Conservation (phyloP, 2,888 invertebrate species). For the Zaprionus bogoriensis region DNA sequence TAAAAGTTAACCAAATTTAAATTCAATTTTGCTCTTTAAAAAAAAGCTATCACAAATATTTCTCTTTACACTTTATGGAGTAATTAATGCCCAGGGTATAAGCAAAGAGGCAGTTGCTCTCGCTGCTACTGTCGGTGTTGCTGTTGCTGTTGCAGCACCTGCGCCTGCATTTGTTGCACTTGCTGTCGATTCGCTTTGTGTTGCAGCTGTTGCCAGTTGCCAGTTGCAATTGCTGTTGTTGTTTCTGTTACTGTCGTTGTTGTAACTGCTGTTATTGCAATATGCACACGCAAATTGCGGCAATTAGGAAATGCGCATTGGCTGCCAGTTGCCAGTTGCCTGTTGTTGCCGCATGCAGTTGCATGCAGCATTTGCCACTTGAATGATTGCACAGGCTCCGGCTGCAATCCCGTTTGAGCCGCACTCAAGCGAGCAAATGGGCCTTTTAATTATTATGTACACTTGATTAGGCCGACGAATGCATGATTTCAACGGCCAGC, state of each 20-base stretch:
- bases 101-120: slow-evolving; percentile 36
- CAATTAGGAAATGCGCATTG: slow-evolving; percentile 71
- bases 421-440: slow-evolving; percentile 49
- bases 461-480: slow-evolving; percentile 59
- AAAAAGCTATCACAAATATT: no score
- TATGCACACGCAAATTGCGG: slow-evolving; percentile 74
- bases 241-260: slow-evolving; percentile 5
- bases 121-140: slow-evolving; percentile 2
- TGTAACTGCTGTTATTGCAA: slow-evolving; percentile 53
- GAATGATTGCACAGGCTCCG: slow-evolving; percentile 38
- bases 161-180: slow-evolving; percentile 42
- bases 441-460: slow-evolving; percentile 66
- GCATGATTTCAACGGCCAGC: not conserved
- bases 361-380: slow-evolving; percentile 49
- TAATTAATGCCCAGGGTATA: slow-evolving; percentile 5
- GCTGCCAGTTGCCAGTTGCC: slow-evolving; percentile 45
- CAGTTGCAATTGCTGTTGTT: slow-evolving; percentile 7
- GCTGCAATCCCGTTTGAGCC: slow-evolving; percentile 1
- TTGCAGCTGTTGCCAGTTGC: slow-evolving; percentile 23
- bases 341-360: slow-evolving; percentile 17
- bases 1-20: not conserved
- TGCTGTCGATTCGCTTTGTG: slow-evolving; percentile 54
- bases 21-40: no score
- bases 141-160: slow-evolving; percentile 32
- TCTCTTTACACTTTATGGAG: no score